Evolutionary conservation across 2,113 vertebrate species (phyloP).

Genomic region (Danio rerio): GRCz12tu NC_133198.1:43090001-43090500

Average conservation of each 20-base stretch:
- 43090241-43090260: slow-evolving; percentile 2
- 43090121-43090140: background rate
- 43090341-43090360: background rate
- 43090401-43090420: background rate
- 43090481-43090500: background rate
- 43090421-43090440: background rate
- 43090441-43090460: background rate
- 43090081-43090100: background rate
- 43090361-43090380: background rate
- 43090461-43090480: background rate
- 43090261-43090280: slow-evolving; percentile 22
- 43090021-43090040: no score
- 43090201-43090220: background rate
- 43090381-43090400: background rate
- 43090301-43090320: background rate
- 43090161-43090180: background rate
- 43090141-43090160: background rate
- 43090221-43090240: background rate
- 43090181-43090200: slow-evolving; percentile 16
- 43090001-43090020: background rate
- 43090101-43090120: background rate
- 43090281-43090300: background rate
- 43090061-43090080: background rate
- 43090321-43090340: background rate
- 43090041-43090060: no score